Evolutionary conservation across 1,140 invertebrate genomes (phyloP).

Genomic region (Penaeus indicus): DNA sequence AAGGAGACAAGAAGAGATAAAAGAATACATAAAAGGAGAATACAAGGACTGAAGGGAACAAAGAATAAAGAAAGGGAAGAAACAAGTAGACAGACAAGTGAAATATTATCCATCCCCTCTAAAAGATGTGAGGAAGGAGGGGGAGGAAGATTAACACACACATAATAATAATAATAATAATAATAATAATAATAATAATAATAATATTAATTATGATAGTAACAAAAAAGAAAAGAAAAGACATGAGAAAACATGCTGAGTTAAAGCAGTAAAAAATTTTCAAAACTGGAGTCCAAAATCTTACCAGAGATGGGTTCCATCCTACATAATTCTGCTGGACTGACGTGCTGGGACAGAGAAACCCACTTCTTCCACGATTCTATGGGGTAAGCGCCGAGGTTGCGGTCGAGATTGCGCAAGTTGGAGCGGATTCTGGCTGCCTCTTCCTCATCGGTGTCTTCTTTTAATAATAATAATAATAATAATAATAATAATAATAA

Average conservation of each 20-base stretch:
- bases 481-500: no score
- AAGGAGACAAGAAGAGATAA: neutral
- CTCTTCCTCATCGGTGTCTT: constrained; percentile 35
- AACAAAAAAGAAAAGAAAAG: neutral
- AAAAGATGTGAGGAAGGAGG: no score
- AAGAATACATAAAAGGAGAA: no score
- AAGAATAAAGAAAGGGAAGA: no score
- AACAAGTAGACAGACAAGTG: no score
- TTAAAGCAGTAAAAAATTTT: neutral
- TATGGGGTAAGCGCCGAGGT: constrained; percentile 92
- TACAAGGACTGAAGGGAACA: no score
- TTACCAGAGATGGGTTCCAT: constrained; percentile 67
- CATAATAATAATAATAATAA: no score
- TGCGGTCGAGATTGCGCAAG: constrained; percentile 83
- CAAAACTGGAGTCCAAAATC: neutral
- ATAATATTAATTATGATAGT: neutral
- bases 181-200: no score
- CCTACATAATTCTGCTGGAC: constrained; percentile 68
- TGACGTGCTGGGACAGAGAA: constrained; percentile 82
- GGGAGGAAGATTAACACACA: no score
- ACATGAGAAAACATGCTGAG: neutral
- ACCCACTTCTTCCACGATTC: constrained; percentile 90
- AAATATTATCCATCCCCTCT: no score
- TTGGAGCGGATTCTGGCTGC: constrained; percentile 72
- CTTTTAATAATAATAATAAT: no score